phyloP scores from a whole-genome alignment of 2,797 vertebrate species.

The Setipinna tenuifilis region DNA sequence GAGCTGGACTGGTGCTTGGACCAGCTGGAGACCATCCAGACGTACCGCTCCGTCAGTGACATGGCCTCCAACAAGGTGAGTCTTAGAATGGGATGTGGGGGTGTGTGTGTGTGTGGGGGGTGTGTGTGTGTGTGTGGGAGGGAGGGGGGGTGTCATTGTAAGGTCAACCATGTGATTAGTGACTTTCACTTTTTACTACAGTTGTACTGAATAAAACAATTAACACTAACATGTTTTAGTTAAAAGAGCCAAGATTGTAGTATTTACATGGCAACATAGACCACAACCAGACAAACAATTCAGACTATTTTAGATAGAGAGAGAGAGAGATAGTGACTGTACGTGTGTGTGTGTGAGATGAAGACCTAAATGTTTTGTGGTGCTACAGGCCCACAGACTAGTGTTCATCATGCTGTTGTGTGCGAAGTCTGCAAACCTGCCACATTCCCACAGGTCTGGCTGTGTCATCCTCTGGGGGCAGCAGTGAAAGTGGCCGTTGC shows the following conservation, averaged over 20 bases:
- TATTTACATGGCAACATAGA: too few species aligned
- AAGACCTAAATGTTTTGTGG: background rate
- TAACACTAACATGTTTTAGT: too few species aligned
- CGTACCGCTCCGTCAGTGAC: slow-evolving; percentile 96
- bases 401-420: background rate
- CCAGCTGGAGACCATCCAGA: slow-evolving; percentile 97
- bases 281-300: too few species aligned
- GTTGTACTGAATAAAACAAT: too few species aligned
- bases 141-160: background rate
- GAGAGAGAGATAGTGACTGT: too few species aligned
- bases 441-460: background rate
- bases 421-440: background rate
- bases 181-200: background rate
- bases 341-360: background rate
- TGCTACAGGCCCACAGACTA: background rate
- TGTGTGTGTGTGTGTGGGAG: background rate
- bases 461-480: slow-evolving; percentile 2
- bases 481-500: too few species aligned
- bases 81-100: background rate
- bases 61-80: slow-evolving; percentile 99
- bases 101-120: background rate
- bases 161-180: background rate
- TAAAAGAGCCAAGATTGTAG: too few species aligned
- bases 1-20: slow-evolving; percentile 98
- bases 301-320: too few species aligned